These are phyloP conservation scores for Automeris io DNA, from an alignment of 2,888 invertebrate species.

Conservation along the genomic window DNA sequence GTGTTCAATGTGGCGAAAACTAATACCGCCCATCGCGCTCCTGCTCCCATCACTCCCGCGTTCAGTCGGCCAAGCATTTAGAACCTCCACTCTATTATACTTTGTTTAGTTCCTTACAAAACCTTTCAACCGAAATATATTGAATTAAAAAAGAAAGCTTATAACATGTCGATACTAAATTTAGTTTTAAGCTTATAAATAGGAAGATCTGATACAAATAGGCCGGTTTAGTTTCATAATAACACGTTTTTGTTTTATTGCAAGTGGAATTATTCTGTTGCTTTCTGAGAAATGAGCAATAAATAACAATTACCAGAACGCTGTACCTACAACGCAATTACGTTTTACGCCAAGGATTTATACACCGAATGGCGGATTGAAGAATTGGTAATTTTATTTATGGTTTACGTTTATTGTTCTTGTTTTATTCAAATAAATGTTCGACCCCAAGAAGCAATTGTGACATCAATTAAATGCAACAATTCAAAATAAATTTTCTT, in stretches of 20 bases:
- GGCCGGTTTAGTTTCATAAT: slow-evolving; percentile 23
- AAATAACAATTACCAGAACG: slow-evolving; percentile 38
- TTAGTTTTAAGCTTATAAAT: slow-evolving; percentile 18
- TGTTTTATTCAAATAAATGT: background rate
- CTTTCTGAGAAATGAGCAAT: slow-evolving; percentile 32
- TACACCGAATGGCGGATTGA: slow-evolving; percentile 19
- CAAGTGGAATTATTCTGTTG: slow-evolving; percentile 31
- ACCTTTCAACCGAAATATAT: slow-evolving; percentile 18
- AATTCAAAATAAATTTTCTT: too few species aligned
- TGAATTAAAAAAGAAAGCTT: slow-evolving; percentile 20
- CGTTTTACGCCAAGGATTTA: slow-evolving; percentile 22
- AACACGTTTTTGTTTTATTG: slow-evolving; percentile 27
- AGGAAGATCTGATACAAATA: slow-evolving; percentile 20
- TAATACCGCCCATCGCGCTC: slow-evolving; percentile 51
- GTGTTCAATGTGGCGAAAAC: slow-evolving; percentile 67
- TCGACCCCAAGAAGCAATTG: background rate
- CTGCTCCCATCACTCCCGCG: slow-evolving; percentile 44
- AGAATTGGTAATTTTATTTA: slow-evolving; percentile 17
- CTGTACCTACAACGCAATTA: slow-evolving; percentile 30
- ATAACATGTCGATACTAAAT: slow-evolving; percentile 8
- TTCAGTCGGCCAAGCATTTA: slow-evolving; percentile 44
- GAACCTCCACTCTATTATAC: slow-evolving; percentile 40
- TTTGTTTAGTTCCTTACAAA: slow-evolving; percentile 30
- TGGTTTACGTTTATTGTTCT: slow-evolving; percentile 13
- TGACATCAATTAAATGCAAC: too few species aligned